Percentiles rank a stretch among this genome's conserved stretches.
Evolutionary conservation across 2,888 invertebrate species (phyloP).

Genomic region (Onthophagus sagittarius): DNA sequence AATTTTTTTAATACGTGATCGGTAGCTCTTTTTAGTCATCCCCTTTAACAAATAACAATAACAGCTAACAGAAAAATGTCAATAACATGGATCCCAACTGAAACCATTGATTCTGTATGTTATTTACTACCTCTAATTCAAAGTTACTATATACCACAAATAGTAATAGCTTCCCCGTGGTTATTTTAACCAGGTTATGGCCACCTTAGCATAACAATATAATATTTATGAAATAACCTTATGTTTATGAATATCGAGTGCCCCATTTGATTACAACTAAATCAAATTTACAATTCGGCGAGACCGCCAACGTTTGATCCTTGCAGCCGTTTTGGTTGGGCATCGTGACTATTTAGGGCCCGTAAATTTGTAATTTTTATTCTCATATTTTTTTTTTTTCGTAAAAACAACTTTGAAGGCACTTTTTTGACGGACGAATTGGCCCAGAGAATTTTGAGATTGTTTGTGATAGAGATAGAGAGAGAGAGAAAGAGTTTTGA

Average conservation of each 20-base stretch:
- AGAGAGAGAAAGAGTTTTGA: constrained; percentile 4
- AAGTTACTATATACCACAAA: constrained; percentile 54
- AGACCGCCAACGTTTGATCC: constrained; percentile 39
- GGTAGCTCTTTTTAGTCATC: constrained; percentile 21
- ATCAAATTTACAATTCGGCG: constrained; percentile 42
- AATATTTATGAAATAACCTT: constrained; percentile 53
- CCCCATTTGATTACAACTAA: constrained; percentile 49
- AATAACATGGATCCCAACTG: constrained; percentile 48
- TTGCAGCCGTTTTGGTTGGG: constrained; percentile 58
- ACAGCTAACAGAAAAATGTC: constrained; percentile 47
- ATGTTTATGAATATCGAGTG: constrained; percentile 49
- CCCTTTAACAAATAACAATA: constrained; percentile 49
- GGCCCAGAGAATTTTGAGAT: constrained; percentile 78
- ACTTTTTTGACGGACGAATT: constrained; percentile 93
- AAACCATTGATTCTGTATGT: constrained; percentile 52
- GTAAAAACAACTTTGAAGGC: constrained; percentile 92
- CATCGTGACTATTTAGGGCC: constrained; percentile 86
- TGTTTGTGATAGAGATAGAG: constrained; percentile 50
- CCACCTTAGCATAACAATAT: constrained; percentile 52
- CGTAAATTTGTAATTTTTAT: constrained; percentile 66
- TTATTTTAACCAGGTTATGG: constrained; percentile 36
- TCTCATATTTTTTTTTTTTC: constrained; percentile 62
- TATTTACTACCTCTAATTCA: constrained; percentile 51
- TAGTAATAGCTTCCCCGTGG: constrained; percentile 43
- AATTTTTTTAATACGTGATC: neutral